These are phyloP conservation scores for Minunthozetes semirufus DNA, from an alignment of 2,888 invertebrate genomes.

Conservation along the genomic window DNA sequence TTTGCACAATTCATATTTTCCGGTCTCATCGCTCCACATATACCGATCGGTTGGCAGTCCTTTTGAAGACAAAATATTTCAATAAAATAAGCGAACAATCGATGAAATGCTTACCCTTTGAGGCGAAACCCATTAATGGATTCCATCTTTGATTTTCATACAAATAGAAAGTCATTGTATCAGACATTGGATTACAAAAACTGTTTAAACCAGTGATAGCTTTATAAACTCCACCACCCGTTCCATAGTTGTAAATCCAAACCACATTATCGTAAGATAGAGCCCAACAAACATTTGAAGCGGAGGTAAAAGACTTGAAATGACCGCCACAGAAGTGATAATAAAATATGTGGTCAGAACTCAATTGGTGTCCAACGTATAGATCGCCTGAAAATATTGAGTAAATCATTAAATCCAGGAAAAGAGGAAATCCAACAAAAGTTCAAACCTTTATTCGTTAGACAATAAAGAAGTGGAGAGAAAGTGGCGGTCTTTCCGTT, in stretches of 20 bases:
- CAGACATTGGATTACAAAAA: slow-evolving; percentile 67
- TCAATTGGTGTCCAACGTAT: slow-evolving; percentile 54
- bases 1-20: slow-evolving; percentile 71
- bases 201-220: slow-evolving; percentile 51
- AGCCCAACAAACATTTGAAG: slow-evolving; percentile 79
- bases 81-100: neutral
- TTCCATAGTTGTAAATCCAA: slow-evolving; percentile 84
- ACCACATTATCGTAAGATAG: slow-evolving; percentile 71
- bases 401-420: neutral
- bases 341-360: slow-evolving; percentile 55
- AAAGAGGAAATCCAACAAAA: neutral
- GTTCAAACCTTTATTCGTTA: neutral
- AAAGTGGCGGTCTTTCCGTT: neutral
- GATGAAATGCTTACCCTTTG: slow-evolving; percentile 51
- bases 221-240: slow-evolving; percentile 62
- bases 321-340: slow-evolving; percentile 81
- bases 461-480: neutral
- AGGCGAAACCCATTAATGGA: slow-evolving; percentile 78
- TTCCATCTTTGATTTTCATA: slow-evolving; percentile 95
- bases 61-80: neutral
- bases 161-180: slow-evolving; percentile 76
- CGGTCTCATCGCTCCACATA: slow-evolving; percentile 85
- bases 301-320: slow-evolving; percentile 66
- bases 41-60: slow-evolving; percentile 69
- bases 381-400: neutral